Base-by-base conservation (phyloP, 2,797 vertebrate species). In the Lacerta bilineata region DNA sequence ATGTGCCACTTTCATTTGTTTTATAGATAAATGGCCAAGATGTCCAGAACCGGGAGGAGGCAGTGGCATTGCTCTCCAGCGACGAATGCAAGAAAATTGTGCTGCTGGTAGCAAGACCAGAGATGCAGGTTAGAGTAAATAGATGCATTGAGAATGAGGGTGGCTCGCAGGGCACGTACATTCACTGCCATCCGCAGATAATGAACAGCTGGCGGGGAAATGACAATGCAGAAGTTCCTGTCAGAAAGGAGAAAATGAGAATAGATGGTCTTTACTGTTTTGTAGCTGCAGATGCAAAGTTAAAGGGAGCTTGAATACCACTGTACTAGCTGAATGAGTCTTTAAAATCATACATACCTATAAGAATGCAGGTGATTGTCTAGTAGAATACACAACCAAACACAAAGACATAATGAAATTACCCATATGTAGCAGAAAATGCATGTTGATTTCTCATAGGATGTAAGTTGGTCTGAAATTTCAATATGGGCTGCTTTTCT, bases 1-100 rank as follows among this genome's bases (percentile, higher is more conserved):
- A 97, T 95, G 95, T 94, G 94, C 93, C 93, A 43, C 91, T 95
- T 96, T 93, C 95, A 96, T 97, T 97, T 97, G 88, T 96, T 92
- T 97, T 91, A 95, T 95, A 99, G 99, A 99, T 99, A 97, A 99
- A 99, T 96, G 98, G 99, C 76, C 98, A 98, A 94, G 98, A 99
- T 90, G 96, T 99, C 90, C 98, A 98, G 96, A 98, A 99, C 94
- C 95, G 98, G 90, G 98, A 98, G 93, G 98, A 98, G 88, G 99
- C 98, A 0, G 98, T 99, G 96, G 98, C 98, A 0, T 94, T 97
- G 80, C 98, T 99, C 89, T 98, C 98, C 89, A 98, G 95, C 0
- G 98, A 99, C 13, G 98, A 98, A 94, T 98, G 97, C 90, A 97
- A 96, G 95, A 98, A 96, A 94, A 98, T 99, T 69, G 90, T 98